Base-by-base conservation (phyloP, 2,797 vertebrate species). In the Xiphorhynchus erythropygius region DNA sequence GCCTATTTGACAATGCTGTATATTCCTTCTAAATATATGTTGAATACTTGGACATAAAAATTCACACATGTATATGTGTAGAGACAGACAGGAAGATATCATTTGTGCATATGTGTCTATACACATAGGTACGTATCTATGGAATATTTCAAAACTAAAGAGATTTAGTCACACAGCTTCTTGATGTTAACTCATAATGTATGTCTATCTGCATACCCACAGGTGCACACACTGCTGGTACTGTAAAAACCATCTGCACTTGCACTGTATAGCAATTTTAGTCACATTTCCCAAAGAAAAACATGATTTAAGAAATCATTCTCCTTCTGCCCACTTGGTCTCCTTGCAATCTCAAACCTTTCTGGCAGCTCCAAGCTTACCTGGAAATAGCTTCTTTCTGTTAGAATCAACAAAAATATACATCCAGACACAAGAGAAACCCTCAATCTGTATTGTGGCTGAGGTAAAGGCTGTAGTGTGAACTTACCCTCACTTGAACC, bases 221-320 rank as follows among this genome's bases (percentile, higher is more conserved):
- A 53, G 37, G 64, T 70, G 59, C 80, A 75, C 44, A 59, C 27
- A 25, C 46, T 86, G 87, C 65, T 91, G 60, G 50, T 53, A 52
- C 69, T 74, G 49, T 11, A 37, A 73, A 91, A 90, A 56, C 74
- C 69, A 78, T 67, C 55, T 94, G 90, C 0, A 0, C 14, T 62
- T 63, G 32, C 65, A 89, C 63, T 35, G 13, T 32, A 24, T 22
- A 77, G 62, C 28, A 63, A 53, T 84, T 91, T 84, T 52, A 71
- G 85, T 84, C 83, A 69, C n/a, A 81, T 88, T 81, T 94, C 79
- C 87, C 53, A 57, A 37, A 37, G 62, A 87, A 22, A 94, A 96
- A 81, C 83, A 78, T 27, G n/a, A 73, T 76, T 82, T 84, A 42
- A 75, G 69, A 84, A 86, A 90, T 81, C 57, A 86, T 93, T 81